phyloP scores from a whole-genome alignment of 2,888 invertebrate genomes.

The Aelia acuminata region DNA sequence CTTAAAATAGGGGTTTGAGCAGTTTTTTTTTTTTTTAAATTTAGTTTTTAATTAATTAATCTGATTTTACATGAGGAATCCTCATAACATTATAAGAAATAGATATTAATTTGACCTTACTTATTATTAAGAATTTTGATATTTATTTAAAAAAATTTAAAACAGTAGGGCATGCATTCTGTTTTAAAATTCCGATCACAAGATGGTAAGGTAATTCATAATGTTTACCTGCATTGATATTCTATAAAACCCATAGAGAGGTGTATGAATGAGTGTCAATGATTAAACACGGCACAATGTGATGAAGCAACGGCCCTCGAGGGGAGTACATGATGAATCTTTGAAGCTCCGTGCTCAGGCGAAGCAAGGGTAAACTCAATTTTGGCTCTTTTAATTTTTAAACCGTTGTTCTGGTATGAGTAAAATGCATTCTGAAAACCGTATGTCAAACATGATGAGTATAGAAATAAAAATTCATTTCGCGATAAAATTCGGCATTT shows the following conservation, averaged over 20 bases:
- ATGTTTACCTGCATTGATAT: not conserved
- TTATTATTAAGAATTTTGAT: too few species aligned
- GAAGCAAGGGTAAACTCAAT: not conserved
- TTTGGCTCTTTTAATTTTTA: not conserved
- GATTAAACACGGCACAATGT: not conserved
- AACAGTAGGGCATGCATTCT: too few species aligned
- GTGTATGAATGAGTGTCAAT: not conserved
- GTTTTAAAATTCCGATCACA: too few species aligned
- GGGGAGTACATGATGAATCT: slow-evolving; percentile 4
- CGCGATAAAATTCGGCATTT: too few species aligned
- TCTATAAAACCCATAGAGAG: not conserved
- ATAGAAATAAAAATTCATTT: too few species aligned
- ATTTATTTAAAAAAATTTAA: too few species aligned
- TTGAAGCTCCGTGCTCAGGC: not conserved
- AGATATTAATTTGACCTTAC: too few species aligned
- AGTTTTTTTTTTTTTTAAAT: too few species aligned
- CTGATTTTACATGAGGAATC: too few species aligned
- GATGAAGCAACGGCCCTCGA: slow-evolving; percentile 10
- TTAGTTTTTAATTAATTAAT: too few species aligned
- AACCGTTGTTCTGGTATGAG: not conserved
- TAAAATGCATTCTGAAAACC: not conserved
- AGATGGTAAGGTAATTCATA: not conserved
- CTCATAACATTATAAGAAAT: too few species aligned
- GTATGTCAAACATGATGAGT: not conserved
- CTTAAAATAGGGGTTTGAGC: too few species aligned